A percentile compares a stretch with the other conserved stretches of the same genome.
phyloP scores from a whole-genome alignment of 2,888 invertebrate genomes.

The Cephalotes varians region DNA sequence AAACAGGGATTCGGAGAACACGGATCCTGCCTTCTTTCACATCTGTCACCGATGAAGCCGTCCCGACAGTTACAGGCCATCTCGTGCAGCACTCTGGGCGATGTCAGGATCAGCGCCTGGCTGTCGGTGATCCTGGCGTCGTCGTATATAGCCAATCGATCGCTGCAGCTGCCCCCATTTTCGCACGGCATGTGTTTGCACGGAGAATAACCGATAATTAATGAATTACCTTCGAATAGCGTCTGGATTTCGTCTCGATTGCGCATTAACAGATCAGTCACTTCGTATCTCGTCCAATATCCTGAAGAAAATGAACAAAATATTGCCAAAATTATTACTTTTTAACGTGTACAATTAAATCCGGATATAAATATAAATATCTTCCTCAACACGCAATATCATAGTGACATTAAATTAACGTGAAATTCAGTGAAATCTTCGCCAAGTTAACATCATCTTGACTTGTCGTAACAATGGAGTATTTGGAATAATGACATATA shows the following conservation, averaged over 20 bases:
- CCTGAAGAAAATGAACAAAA: constrained; percentile 73
- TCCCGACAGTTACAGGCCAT: constrained; percentile 93
- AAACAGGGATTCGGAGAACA: constrained; percentile 96
- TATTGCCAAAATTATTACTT: neutral
- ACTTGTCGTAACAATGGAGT: neutral
- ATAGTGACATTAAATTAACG: neutral
- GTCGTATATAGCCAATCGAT: constrained; percentile 90
- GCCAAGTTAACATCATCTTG: no score
- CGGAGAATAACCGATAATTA: constrained; percentile 92
- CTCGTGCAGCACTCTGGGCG: constrained; percentile 92
- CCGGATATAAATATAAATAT: neutral
- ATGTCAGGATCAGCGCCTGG: constrained; percentile 92
- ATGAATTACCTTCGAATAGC: constrained; percentile 88
- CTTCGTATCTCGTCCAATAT: constrained; percentile 89
- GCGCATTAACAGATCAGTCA: constrained; percentile 89
- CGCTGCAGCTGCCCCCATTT: constrained; percentile 92
- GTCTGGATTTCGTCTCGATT: constrained; percentile 89
- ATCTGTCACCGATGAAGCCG: constrained; percentile 93
- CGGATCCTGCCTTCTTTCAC: constrained; percentile 95
- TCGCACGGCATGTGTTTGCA: constrained; percentile 91
- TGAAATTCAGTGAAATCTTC: neutral
- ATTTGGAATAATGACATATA: neutral
- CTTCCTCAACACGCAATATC: neutral
- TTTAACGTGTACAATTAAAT: neutral
- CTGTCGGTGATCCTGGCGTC: constrained; percentile 93